Evolutionary conservation across 2,888 invertebrate species (phyloP).

Genomic region (Bellardia bayeri): DNA sequence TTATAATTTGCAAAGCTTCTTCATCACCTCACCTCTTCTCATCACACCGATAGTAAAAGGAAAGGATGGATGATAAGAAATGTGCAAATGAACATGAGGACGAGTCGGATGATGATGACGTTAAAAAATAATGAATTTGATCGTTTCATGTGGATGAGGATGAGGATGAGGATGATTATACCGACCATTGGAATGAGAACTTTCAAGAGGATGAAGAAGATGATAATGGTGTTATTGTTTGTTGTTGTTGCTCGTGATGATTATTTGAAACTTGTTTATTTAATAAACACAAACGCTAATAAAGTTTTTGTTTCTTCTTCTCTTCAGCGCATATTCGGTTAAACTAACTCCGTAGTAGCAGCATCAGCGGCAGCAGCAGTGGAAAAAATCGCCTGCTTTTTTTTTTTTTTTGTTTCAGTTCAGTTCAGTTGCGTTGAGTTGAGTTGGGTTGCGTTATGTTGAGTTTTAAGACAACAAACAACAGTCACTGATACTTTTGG

Average conservation of each 20-base stretch:
- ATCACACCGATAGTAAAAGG: not conserved
- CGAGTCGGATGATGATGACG: not conserved
- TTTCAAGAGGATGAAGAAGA: constrained; percentile 24
- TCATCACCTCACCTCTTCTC: constrained; percentile 19
- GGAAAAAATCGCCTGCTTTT: not conserved
- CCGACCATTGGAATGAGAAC: not conserved
- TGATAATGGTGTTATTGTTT: constrained; percentile 55
- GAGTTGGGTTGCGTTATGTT: not conserved
- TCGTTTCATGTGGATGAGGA: constrained; percentile 2
- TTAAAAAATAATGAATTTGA: constrained; percentile 49
- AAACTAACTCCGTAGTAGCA: not conserved
- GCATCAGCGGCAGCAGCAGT: not conserved
- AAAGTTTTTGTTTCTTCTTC: constrained; percentile 28
- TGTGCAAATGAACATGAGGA: not conserved
- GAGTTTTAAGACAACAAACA: constrained; percentile 10
- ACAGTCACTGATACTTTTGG: constrained; percentile 19
- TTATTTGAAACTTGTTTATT: constrained; percentile 65
- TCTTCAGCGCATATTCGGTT: not conserved
- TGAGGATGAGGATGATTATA: constrained; percentile 4
- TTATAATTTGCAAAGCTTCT: constrained; percentile 44
- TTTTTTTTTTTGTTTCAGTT: not conserved
- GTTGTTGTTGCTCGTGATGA: constrained; percentile 27
- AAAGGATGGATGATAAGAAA: not conserved
- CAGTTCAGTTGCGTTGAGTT: not conserved
- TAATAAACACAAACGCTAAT: constrained; percentile 63